phyloP scores from a whole-genome alignment of 2,797 vertebrate species.

The Picus viridis region DNA sequence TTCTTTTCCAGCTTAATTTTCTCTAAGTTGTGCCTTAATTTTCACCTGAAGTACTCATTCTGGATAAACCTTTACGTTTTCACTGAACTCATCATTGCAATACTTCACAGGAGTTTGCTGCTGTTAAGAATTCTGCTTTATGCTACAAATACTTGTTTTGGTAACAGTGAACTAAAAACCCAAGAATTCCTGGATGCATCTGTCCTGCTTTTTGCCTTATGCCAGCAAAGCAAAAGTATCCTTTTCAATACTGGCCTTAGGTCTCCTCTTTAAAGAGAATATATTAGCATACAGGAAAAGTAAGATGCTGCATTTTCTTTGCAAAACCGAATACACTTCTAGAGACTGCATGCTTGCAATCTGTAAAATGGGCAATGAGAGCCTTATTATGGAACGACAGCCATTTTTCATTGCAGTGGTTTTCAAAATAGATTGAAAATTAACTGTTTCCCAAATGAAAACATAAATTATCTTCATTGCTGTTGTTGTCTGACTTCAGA shows the following conservation, averaged over 20 bases:
- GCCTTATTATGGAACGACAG: neutral
- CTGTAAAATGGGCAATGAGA: neutral
- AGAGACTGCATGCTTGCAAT: neutral
- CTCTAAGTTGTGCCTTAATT: neutral
- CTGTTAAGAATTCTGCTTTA: neutral
- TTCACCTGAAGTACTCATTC: neutral
- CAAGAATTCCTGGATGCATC: neutral
- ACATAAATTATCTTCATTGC: neutral
- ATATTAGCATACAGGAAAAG: neutral
- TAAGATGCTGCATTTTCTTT: neutral
- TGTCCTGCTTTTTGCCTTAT: neutral
- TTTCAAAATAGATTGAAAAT: neutral
- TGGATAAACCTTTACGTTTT: neutral
- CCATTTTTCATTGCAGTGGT: neutral
- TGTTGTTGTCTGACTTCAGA: neutral
- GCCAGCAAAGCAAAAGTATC: neutral
- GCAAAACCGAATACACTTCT: neutral
- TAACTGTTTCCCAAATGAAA: neutral
- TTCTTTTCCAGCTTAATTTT: neutral
- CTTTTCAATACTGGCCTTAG: neutral
- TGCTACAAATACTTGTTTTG: neutral
- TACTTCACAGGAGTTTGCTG: neutral
- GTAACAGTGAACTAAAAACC: neutral
- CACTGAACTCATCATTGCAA: neutral
- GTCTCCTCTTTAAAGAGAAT: neutral